Evolutionary conservation across 2,888 invertebrate genomes (phyloP), one percentile per base, ranked within the genome.

Genomic region (Diaperis boleti): DNA sequence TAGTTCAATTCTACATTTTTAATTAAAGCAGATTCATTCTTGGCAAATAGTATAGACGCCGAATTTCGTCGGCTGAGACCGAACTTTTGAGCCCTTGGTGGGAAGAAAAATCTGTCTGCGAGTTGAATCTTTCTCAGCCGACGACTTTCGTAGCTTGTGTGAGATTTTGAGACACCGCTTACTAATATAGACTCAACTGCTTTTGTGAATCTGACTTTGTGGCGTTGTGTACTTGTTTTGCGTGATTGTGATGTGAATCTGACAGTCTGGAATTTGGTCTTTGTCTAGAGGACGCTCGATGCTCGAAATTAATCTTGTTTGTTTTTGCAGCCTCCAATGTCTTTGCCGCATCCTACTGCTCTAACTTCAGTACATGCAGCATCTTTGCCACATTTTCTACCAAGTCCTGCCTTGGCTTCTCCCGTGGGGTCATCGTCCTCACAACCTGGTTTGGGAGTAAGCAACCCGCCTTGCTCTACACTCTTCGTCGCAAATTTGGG

Each of bases 401-500:
- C 95, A 77, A 95, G 95, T 83, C 95, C 95, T 76, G 94, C 95
- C 81, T 87, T 96, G 85, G 94, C 94, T 80, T 95, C 92, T 83
- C 95, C 95, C 74, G 91, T 92, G 66, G 92, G 92, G 70, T 92
- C 91, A 70, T 88, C 88, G 69, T 88, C 89, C 74, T 87, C 89
- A 59, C 88, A 88, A 80, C 87, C 86, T 66, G 89, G 88, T 82
- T 86, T 88, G 85, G 89, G 83, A 81, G 88, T 87, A 75, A 85
- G 83, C 80, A 92, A 93, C 81, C 91, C 93, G 74, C 96, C 96
- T 74, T 97, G 96, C 87, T 96, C 96, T 76, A 98, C 98, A 73
- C 90, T 98, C 73, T 98, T 98, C 86, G 97, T 98, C 80, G 98
- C 98, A 79, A 98, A 98, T 85, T 88, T 98, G 79, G 97, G 98